Evolutionary conservation across 2,888 invertebrate species (phyloP), one percentile per base, ranked within the genome.

Genomic region (Ecdyonurus torrentis): DNA sequence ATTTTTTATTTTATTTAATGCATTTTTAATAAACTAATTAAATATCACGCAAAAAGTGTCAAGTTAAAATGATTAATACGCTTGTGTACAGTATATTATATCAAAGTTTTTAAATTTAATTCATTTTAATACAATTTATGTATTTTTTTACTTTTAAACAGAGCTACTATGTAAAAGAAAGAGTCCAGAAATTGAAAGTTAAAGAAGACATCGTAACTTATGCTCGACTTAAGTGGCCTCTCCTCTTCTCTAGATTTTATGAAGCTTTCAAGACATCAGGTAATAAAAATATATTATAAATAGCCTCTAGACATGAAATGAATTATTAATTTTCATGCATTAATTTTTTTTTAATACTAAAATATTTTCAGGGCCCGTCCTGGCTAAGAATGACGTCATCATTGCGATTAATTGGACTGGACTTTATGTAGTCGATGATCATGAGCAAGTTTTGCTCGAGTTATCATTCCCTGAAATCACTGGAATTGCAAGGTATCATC

Each of bases 391-490:
- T 71, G 85, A 91, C 69, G 82, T 94, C 22, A 86, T 97, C 62
- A 78, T 86, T 64, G 96, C 95, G 2, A 85, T 97, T 2, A 97
- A 97, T 75, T 93, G 93, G 84, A 90, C 89, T 0, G 96, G 96
- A 1, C 83, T 96, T 62, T 94, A 89, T 71, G 86, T 96, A 63
- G 89, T 94, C 0, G 94, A 95, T 74, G 91, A 94, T 74, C 84
- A 89, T 69, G 95, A 96, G 74, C 89, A 90, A 73, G 89, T 96
- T 67, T 79, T 96, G 58, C 77, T 93, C 52, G 94, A 96, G 78
- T 77, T 88, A 68, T 84, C 87, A 5, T 97, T 88, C 75, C 83
- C 90, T 2, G 95, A 96, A 78, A 84, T 96, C 22, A 84, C 86
- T 0, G 85, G 86, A 62, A 87, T 93, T 61, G 80, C 81, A 50